These are phyloP conservation scores for Metellina segmentata DNA, from an alignment of 2,888 invertebrate genomes.

Conservation along the genomic window DNA sequence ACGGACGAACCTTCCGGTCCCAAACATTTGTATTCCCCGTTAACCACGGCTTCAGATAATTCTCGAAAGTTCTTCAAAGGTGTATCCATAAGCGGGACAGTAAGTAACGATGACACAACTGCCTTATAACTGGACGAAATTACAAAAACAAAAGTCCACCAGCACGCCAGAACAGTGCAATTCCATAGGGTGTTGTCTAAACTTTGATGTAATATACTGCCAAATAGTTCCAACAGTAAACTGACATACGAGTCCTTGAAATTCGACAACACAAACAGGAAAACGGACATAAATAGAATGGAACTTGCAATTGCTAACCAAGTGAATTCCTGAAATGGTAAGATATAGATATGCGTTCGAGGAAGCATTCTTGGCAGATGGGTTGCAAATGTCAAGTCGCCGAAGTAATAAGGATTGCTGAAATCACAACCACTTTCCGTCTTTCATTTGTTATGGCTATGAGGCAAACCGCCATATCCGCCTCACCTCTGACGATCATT, in stretches of 20 bases:
- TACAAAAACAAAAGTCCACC: neutral
- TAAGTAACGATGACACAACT: neutral
- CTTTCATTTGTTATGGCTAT: neutral
- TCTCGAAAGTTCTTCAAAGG: neutral
- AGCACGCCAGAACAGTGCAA: neutral
- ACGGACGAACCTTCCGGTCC: neutral
- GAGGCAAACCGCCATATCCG: slow-evolving; percentile 8
- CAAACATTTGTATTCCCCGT: neutral
- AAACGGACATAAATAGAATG: neutral
- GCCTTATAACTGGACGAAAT: neutral
- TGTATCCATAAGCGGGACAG: neutral
- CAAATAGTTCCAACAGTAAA: neutral
- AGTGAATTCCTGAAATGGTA: neutral
- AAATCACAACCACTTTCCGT: slow-evolving; percentile 10
- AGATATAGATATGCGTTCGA: neutral
- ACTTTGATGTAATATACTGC: neutral
- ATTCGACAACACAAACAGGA: neutral
- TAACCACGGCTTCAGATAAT: neutral
- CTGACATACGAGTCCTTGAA: neutral
- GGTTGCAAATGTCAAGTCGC: slow-evolving; percentile 16
- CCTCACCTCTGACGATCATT: neutral
- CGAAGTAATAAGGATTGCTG: slow-evolving; percentile 6
- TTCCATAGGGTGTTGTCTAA: neutral
- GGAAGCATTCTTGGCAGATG: slow-evolving; percentile 3
- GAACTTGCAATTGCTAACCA: slow-evolving; percentile 5